Base-by-base conservation (phyloP, 2,113 vertebrate genomes). In the Columbina picui region DNA sequence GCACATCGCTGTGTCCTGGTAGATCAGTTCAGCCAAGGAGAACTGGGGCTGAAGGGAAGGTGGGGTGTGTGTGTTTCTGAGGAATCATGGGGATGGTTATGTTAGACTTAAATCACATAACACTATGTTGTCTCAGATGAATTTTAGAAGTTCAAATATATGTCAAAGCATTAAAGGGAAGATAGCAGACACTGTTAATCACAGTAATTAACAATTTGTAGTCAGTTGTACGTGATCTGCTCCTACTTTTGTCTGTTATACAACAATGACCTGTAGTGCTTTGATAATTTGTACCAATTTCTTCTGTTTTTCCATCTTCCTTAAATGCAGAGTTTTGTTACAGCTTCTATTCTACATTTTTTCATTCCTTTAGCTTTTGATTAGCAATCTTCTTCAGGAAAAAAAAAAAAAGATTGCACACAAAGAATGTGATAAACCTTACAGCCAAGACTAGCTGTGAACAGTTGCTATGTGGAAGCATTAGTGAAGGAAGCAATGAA, bases 41-140 rank as follows among this genome's bases (percentile, higher is more conserved):
- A 77, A 16, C 0, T 69, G 63, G n/a, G 16, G 8, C 13, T 81
- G 59, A 49, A 53, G 38, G n/a, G 30, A 29, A 64, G 27, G 27
- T 36, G n/a, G 43, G 43, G 17, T 45, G 10, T 56, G 10, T 56
- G n/a, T 68, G 43, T 68, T 84, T 64, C 45, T 69, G 59, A 69
- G 47, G 45, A 34, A 13, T 39, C 1, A 0, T 38, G 34, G 16
- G 47, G 23, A 13, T 22, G 61, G 7, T 17, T 71, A 1, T 0
- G 0, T 68, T 76, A 55, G 20, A 23, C 26, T 75, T 63, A 26
- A 76, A 15, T 59, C 43, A 10, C 27, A 1, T 14, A 21, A 9
- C 41, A 47, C 3, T 34, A 14, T 71, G 8, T 50, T 81, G 43
- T 81, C 36, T 83, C 30, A 57, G 52, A 15, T 19, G 27, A 41